Percentiles rank a stretch among this genome's conserved stretches.
Evolutionary conservation across 2,113 vertebrate species (phyloP).

Genomic region (Piaya cayana): DNA sequence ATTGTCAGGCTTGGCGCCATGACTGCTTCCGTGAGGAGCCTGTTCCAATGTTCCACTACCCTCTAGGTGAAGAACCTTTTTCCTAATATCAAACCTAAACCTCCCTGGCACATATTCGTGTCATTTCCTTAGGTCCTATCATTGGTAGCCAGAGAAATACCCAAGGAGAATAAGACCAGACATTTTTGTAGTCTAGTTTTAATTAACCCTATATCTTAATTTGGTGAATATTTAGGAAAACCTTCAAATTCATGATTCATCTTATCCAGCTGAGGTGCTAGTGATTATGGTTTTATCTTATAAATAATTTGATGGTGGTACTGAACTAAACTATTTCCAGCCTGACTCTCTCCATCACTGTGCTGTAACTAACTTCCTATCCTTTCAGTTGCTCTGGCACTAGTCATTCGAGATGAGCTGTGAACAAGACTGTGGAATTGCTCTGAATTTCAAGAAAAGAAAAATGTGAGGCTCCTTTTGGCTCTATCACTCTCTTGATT

Average conservation of each 20-base stretch:
- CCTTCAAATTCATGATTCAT: neutral
- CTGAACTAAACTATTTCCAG: neutral
- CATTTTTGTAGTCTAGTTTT: neutral
- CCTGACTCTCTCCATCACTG: neutral
- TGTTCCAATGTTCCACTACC: no score
- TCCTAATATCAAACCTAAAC: no score
- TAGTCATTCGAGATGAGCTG: neutral
- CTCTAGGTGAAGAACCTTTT: no score
- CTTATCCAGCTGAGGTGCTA: neutral
- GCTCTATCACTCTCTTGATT: neutral
- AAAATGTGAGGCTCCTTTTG: neutral
- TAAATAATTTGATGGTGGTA: neutral
- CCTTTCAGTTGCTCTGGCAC: neutral
- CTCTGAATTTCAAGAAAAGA: neutral
- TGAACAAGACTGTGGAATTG: neutral
- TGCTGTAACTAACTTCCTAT: neutral
- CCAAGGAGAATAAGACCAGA: neutral
- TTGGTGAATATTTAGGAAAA: neutral
- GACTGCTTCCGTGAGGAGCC: no score
- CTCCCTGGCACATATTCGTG: no score
- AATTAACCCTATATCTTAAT: neutral
- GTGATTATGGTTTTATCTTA: neutral
- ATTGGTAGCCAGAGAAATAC: neutral
- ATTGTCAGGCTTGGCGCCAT: no score
- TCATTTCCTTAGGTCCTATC: no score